phyloP scores from a whole-genome alignment of 1,140 invertebrate genomes.

The Parapsyche elsis region DNA sequence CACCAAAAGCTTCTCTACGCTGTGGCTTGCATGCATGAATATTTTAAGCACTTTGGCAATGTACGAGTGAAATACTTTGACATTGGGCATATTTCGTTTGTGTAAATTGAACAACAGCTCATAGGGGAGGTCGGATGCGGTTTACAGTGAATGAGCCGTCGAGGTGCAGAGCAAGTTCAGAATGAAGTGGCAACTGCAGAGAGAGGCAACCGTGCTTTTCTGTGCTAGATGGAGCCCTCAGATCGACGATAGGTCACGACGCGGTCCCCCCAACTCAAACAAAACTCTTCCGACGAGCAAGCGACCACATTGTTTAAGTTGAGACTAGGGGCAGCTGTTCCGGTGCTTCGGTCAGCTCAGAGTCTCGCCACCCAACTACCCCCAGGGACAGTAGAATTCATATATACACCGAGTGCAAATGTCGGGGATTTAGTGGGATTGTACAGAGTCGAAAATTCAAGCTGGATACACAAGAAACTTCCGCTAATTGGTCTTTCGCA shows the following conservation, averaged over 20 bases:
- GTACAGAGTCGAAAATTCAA: neutral
- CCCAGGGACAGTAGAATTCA: too few relatives aligned
- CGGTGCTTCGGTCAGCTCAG: neutral
- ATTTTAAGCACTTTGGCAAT: too few relatives aligned
- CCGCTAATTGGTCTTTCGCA: neutral
- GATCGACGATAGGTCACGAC: conserved; percentile 44
- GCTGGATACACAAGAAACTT: neutral
- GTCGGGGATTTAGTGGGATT: neutral
- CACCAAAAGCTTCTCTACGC: too few relatives aligned
- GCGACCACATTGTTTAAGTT: conserved; percentile 14
- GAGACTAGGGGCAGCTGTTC: neutral
- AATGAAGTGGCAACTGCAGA: conserved; percentile 13
- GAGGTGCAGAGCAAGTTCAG: conserved; percentile 14
- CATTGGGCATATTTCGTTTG: too few relatives aligned
- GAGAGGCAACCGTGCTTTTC: neutral
- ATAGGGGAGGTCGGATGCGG: neutral
- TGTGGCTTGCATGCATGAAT: too few relatives aligned
- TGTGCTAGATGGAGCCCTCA: neutral
- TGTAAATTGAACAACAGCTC: too few relatives aligned
- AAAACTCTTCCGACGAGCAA: conserved; percentile 25
- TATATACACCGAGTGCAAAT: neutral
- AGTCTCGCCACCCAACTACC: neutral
- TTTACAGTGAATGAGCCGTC: neutral
- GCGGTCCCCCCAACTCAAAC: conserved; percentile 43
- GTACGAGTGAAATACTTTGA: too few relatives aligned